Evolutionary conservation across 2,888 invertebrate genomes (phyloP), one percentile per base, ranked within the genome.

Genomic region (Phymatocera aterrima): DNA sequence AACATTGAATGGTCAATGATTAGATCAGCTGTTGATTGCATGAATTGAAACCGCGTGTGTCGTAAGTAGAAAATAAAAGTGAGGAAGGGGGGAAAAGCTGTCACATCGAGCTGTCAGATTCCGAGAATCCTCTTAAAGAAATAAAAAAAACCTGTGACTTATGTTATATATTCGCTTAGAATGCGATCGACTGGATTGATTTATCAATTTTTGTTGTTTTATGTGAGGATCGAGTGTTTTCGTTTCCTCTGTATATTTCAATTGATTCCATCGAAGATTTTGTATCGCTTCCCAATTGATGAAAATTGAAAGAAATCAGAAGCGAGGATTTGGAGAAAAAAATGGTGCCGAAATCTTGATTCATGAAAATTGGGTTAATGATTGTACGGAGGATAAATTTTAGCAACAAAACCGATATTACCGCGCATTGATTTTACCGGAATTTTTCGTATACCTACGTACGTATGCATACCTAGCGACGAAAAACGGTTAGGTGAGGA

Each of bases 351-450:
- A 18, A 6, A 74, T n/a, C 1, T 43, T n/a, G n/a, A n/a, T 61
- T 8, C 2, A 40, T 6, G 8, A 61, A 70, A 81, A 81, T 81
- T 78, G 74, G 79, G 79, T 77, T 77, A 79, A 77, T n/a, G n/a
- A n/a, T n/a, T n/a, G 4, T 28, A 64, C 61, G 31, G n/a, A 31
- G 18, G 5, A 1, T 28, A 34, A 72, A 77, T 72, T 51, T 72
- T 54, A 10, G 3, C 57, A 18, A 21, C 1, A 70, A 54, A 51
- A 74, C 28, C 74, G 40, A 78, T 64, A 46, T 57, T 37, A 54
- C 21, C 37, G 48, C 57, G 37, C 48, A 79, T 79, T 51, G 79
- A 79, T 79, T 77, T 64, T 70, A 43, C 43, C 54, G 34, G 43
- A 40, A 75, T 75, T 64, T 74, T n/a, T 68, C 40, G 15, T 37